Percentiles rank a stretch among this genome's conserved stretches.
phyloP scores from a whole-genome alignment of 2,888 invertebrate genomes.

The Mesorhabditis belari region DNA sequence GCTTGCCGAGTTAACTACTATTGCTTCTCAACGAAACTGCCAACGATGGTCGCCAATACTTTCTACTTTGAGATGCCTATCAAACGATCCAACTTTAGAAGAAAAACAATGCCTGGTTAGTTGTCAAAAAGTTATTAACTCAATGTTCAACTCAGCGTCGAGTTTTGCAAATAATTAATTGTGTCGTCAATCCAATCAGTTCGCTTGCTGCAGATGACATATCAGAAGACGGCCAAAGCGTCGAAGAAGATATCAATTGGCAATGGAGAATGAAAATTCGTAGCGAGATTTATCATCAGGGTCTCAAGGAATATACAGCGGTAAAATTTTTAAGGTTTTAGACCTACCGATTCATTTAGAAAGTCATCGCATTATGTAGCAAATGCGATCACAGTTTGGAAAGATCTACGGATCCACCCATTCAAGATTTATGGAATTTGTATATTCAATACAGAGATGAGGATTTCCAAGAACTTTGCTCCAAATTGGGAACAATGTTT shows the following conservation, averaged over 20 bases:
- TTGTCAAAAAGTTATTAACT: no score
- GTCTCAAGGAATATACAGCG: not conserved
- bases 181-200: not conserved
- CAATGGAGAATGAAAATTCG: not conserved
- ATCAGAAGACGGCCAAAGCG: not conserved
- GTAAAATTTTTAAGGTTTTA: not conserved
- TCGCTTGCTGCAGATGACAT: not conserved
- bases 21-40: no score
- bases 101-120: not conserved
- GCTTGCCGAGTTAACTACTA: not conserved
- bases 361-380: not conserved
- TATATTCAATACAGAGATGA: conserved; percentile 8
- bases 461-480: conserved; percentile 15
- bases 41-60: not conserved
- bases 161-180: no score
- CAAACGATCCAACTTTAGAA: not conserved
- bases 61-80: not conserved
- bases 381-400: no score
- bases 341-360: not conserved
- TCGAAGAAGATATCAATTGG: not conserved
- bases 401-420: no score
- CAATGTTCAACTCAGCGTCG: no score
- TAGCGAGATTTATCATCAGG: not conserved
- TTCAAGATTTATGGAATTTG: not conserved
- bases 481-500: conserved; percentile 9